Conservation (phyloP, 2,888 invertebrate species). For the Mechanitis mazaeus region DNA sequence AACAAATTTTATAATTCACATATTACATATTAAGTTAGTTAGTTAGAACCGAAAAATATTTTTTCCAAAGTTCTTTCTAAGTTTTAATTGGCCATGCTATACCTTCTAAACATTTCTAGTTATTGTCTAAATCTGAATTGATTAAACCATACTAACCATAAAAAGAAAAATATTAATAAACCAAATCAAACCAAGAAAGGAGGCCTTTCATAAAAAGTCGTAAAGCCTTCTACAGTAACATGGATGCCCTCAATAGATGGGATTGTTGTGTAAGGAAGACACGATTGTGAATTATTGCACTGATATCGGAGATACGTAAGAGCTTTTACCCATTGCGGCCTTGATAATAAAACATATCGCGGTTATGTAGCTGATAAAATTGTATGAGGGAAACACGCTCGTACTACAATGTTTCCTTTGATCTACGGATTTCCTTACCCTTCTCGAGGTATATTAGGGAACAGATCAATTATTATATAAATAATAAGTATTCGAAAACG, state of each 20-base stretch:
- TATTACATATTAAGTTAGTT: no score
- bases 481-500: not conserved
- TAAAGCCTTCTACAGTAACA: slow-evolving; percentile 10
- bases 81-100: no score
- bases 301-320: slow-evolving; percentile 45
- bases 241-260: slow-evolving; percentile 40
- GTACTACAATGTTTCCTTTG: not conserved
- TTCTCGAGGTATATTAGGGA: not conserved
- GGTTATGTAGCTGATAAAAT: slow-evolving; percentile 25
- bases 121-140: not conserved
- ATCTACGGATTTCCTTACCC: not conserved
- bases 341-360: slow-evolving; percentile 32
- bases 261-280: slow-evolving; percentile 57
- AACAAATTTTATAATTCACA: no score
- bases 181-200: not conserved
- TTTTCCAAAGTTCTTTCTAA: no score
- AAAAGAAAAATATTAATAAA: slow-evolving; percentile 4
- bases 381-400: slow-evolving; percentile 12
- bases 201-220: not conserved
- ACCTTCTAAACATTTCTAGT: no score
- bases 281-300: slow-evolving; percentile 56
- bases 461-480: not conserved
- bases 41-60: no score
- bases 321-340: slow-evolving; percentile 39
- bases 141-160: not conserved